phyloP scores from a whole-genome alignment of 2,888 invertebrate genomes.

The Euspilapteryx auroguttella region DNA sequence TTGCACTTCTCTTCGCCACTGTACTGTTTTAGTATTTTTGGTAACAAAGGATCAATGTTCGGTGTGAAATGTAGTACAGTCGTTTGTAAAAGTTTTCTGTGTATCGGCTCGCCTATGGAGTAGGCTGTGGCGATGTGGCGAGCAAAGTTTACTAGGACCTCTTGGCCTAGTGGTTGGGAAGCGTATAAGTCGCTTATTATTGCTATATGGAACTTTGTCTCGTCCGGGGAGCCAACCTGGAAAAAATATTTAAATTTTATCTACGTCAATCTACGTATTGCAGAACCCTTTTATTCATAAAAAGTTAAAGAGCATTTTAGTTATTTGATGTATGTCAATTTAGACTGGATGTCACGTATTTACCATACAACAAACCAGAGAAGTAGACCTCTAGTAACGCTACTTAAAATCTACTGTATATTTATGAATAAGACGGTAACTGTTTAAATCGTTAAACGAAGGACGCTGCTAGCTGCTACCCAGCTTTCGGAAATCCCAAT shows the following conservation, averaged over 20 bases:
- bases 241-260: conserved; percentile 7
- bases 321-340: too few relatives aligned
- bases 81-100: conserved; percentile 66
- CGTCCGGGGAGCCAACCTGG: conserved; percentile 78
- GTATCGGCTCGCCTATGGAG: conserved; percentile 66
- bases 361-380: too few relatives aligned
- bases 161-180: conserved; percentile 82
- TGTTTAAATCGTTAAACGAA: too few relatives aligned
- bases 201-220: conserved; percentile 80
- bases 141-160: conserved; percentile 79
- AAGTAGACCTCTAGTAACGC: too few relatives aligned
- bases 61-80: conserved; percentile 83
- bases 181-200: conserved; percentile 83
- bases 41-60: conserved; percentile 31
- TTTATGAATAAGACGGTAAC: too few relatives aligned
- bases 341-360: too few relatives aligned
- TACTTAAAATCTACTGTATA: too few relatives aligned
- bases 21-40: conserved; percentile 24
- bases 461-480: too few relatives aligned
- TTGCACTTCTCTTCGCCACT: conserved; percentile 30
- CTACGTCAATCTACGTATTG: conserved; percentile 5
- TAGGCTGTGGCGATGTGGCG: conserved; percentile 78
- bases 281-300: background rate
- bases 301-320: too few relatives aligned
- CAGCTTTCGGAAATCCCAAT: too few relatives aligned